Conservation (phyloP, 2,113 vertebrate genomes). For the Hippolais icterina region DNA sequence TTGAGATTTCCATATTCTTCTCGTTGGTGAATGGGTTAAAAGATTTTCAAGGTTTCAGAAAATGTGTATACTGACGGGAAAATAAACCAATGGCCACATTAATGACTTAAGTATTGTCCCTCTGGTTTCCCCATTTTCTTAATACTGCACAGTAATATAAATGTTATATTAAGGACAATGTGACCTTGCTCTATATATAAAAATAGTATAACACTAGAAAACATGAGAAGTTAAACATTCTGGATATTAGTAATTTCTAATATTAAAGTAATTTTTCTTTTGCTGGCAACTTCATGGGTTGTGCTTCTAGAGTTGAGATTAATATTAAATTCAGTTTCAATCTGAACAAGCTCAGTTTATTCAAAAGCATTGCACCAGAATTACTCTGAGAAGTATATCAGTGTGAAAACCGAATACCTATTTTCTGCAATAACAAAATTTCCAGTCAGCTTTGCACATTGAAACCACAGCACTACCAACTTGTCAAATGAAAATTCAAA, state of each 20-base stretch:
- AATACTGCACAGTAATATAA: background rate
- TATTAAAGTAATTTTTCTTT: background rate
- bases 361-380: background rate
- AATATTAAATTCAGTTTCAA: slow-evolving; percentile 2
- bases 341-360: background rate
- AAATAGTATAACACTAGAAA: background rate
- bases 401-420: background rate
- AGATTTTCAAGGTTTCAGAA: background rate
- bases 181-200: background rate
- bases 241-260: background rate
- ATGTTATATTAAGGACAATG: background rate
- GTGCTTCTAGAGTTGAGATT: background rate
- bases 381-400: background rate
- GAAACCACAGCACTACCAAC: background rate
- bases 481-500: background rate
- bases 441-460: background rate
- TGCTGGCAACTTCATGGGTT: background rate
- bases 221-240: background rate
- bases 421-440: background rate
- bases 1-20: background rate
- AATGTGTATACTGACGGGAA: background rate
- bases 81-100: background rate
- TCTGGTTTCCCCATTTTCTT: background rate
- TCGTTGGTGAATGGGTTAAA: background rate
- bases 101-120: background rate